These are phyloP conservation scores for Penaeus chinensis DNA, from an alignment of 1,140 invertebrate genomes.

Conservation along the genomic window DNA sequence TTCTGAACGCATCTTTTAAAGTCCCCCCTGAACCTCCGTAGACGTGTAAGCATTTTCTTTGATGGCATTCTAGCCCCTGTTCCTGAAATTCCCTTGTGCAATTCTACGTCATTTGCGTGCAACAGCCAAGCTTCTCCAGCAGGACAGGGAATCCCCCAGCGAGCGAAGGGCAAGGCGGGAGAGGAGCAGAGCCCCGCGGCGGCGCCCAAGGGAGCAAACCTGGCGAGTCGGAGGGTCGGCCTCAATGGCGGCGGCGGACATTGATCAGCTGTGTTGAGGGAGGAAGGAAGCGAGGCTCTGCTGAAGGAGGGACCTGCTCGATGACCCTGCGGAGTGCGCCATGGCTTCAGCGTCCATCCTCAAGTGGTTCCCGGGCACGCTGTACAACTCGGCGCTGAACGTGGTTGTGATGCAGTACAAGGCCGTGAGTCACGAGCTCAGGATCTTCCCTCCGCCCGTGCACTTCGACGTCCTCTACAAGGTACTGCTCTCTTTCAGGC, in stretches of 20 bases:
- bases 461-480: constrained; percentile 50
- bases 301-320: background rate
- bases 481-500: background rate
- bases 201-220: background rate
- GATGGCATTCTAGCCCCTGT: too few relatives aligned
- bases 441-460: constrained; percentile 48
- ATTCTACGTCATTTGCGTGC: too few relatives aligned
- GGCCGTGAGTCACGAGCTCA: constrained; percentile 25
- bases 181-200: too few relatives aligned
- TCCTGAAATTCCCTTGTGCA: too few relatives aligned
- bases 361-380: constrained; percentile 48
- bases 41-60: too few relatives aligned
- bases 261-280: constrained; percentile 50
- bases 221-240: background rate
- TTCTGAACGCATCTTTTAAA: too few relatives aligned
- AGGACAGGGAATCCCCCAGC: too few relatives aligned
- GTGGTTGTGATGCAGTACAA: constrained; percentile 47
- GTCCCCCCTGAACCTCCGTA: too few relatives aligned
- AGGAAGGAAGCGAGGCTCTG: background rate
- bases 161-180: too few relatives aligned
- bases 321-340: background rate
- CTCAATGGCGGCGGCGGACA: constrained; percentile 31
- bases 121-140: too few relatives aligned
- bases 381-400: constrained; percentile 48
- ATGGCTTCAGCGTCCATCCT: constrained; percentile 53